These are phyloP conservation scores for Hermatobates lingyangjiaoensis DNA, from an alignment of 1,140 invertebrate genomes.

Conservation along the genomic window DNA sequence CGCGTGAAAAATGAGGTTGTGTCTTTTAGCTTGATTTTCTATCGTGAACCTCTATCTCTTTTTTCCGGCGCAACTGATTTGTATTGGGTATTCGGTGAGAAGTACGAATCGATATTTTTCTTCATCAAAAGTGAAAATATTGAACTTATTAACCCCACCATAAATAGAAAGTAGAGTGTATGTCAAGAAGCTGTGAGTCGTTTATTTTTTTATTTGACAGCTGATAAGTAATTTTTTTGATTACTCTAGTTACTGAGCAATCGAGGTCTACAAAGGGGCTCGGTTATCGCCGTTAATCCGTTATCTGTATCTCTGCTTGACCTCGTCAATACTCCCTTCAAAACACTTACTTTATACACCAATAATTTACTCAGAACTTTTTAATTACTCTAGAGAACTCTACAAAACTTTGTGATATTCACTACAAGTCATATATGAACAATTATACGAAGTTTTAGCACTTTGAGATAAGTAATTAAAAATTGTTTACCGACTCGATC, in stretches of 20 bases:
- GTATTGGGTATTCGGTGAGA: not conserved
- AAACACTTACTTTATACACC: not conserved
- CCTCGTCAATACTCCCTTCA: not conserved
- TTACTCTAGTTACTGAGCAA: not conserved
- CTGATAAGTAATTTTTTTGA: not conserved
- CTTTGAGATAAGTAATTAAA: not conserved
- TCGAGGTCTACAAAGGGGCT: not conserved
- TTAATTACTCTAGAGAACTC: not conserved
- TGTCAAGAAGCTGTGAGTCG: not conserved
- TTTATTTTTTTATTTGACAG: not conserved
- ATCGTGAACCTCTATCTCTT: not conserved
- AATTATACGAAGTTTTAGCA: not conserved
- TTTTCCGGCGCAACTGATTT: not conserved
- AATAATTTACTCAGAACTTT: not conserved
- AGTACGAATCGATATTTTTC: not conserved
- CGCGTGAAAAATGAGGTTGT: not conserved
- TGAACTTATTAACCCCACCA: not conserved
- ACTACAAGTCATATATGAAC: not conserved
- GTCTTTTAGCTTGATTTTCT: not conserved
- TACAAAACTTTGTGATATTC: not conserved
- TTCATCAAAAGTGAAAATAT: not conserved
- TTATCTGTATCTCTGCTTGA: not conserved
- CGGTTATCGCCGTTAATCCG: not conserved
- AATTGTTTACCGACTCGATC: not conserved
- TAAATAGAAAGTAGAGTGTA: not conserved